A percentile compares a stretch with the other conserved stretches of the same genome.
These are phyloP conservation scores for Dasypus novemcinctus DNA, from an alignment of 2,113 vertebrate genomes.

Conservation along the genomic window DNA sequence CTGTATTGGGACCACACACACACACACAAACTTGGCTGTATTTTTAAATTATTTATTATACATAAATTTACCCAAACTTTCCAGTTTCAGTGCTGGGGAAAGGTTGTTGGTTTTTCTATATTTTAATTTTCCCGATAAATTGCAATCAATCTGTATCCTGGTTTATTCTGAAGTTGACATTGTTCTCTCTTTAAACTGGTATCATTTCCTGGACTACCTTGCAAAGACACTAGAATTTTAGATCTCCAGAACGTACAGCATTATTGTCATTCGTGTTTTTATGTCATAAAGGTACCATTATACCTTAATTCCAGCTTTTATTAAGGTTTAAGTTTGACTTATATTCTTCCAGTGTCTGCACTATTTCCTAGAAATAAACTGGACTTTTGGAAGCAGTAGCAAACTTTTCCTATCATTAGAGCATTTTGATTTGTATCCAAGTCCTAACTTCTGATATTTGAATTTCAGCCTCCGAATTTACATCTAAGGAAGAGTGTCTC, in stretches of 20 bases:
- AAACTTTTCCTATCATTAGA: not conserved
- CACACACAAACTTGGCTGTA: not conserved
- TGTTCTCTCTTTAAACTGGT: slow-evolving; percentile 12
- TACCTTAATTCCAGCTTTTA: not conserved
- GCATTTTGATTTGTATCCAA: not conserved
- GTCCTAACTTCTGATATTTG: not conserved
- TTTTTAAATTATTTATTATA: not conserved
- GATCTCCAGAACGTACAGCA: not conserved
- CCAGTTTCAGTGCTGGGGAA: not conserved
- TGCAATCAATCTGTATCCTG: not conserved
- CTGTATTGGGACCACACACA: not conserved
- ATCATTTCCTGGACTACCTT: not conserved
- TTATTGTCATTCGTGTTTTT: not conserved
- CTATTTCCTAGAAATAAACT: not conserved
- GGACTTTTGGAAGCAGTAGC: not conserved
- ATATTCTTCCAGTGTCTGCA: not conserved
- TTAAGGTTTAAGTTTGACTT: not conserved
- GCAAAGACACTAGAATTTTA: not conserved
- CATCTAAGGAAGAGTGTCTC: not conserved
- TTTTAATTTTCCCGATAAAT: slow-evolving; percentile 8
- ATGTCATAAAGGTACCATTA: not conserved
- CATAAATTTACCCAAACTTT: not conserved
- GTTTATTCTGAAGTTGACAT: slow-evolving; percentile 6
- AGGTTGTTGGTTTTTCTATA: not conserved
- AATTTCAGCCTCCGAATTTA: not conserved